phyloP scores from a whole-genome alignment of 2,797 vertebrate species.

The Sebastes baramenuke region DNA sequence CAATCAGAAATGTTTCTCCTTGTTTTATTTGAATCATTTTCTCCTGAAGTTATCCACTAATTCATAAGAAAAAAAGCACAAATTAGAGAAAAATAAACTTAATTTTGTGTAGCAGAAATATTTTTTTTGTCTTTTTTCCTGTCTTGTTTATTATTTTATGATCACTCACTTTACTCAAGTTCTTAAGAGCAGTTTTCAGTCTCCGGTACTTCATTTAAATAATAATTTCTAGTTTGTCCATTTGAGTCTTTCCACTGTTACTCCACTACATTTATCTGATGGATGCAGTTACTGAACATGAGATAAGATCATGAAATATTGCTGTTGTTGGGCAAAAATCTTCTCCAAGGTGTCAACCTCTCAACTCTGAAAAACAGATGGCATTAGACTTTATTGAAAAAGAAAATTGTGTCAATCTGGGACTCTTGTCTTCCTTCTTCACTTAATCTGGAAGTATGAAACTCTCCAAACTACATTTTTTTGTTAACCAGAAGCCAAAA shows the following conservation, averaged over 20 bases:
- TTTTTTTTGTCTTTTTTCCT: background rate
- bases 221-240: background rate
- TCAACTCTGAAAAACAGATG: background rate
- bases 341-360: background rate
- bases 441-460: background rate
- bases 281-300: background rate
- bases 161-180: background rate
- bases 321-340: background rate
- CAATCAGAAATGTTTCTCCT: no score
- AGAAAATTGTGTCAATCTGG: background rate
- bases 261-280: background rate
- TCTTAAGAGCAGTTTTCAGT: background rate
- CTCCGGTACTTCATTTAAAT: background rate
- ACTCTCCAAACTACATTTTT: background rate
- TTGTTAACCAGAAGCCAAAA: background rate
- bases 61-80: background rate
- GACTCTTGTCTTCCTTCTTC: background rate
- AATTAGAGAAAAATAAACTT: background rate
- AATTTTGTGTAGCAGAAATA: background rate
- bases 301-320: background rate
- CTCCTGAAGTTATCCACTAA: background rate
- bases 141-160: background rate
- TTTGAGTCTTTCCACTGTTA: background rate
- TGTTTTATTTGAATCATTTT: background rate
- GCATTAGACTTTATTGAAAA: accelerated